Conservation (phyloP, 2,113 vertebrate species). For the Myotis lucifugus region DNA sequence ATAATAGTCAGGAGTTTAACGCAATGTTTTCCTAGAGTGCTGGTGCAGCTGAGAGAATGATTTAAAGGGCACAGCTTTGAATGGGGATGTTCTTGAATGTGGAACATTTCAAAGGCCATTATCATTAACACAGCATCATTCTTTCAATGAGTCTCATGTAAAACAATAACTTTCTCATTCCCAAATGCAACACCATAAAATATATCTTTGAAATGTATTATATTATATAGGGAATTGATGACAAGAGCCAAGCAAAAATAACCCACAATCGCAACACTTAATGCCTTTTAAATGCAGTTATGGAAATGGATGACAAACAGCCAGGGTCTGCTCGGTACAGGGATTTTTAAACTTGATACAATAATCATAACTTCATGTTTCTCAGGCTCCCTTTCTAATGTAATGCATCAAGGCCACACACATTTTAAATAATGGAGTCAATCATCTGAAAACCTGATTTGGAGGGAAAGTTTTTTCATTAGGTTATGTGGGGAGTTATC, state of each 20-base stretch:
- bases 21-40: not conserved
- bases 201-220: constrained; percentile 33
- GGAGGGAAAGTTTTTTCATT: not conserved
- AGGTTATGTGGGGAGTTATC: not conserved
- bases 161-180: constrained; percentile 46
- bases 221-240: not conserved
- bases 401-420: constrained; percentile 17
- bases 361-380: constrained; percentile 34
- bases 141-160: not conserved
- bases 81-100: not conserved
- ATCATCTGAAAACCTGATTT: constrained; percentile 44
- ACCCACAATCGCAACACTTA: not conserved
- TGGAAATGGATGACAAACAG: constrained; percentile 27
- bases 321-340: constrained; percentile 5
- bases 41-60: not conserved
- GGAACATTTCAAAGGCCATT: not conserved
- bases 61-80: not conserved
- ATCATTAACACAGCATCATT: not conserved
- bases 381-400: not conserved
- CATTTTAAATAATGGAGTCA: constrained; percentile 40
- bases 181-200: constrained; percentile 21
- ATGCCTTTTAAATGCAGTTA: constrained; percentile 59
- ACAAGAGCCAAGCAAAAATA: constrained; percentile 29
- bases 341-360: constrained; percentile 50
- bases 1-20: not conserved